phyloP scores from a whole-genome alignment of 2,888 invertebrate genomes.

The Eilema sororculum region DNA sequence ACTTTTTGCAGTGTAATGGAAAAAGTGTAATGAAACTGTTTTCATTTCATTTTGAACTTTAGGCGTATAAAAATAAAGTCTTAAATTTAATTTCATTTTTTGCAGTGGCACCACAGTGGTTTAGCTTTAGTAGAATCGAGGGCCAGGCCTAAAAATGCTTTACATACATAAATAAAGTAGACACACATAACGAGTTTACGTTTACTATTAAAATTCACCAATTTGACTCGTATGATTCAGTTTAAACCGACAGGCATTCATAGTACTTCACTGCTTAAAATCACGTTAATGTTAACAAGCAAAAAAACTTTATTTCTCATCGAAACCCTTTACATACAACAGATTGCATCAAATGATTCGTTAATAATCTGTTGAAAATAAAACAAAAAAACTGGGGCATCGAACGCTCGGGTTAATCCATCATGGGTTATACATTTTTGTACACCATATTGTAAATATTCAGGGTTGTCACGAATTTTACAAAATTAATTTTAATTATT shows the following conservation, averaged over 20 bases:
- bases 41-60: no score
- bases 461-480: slow-evolving; percentile 9
- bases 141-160: background rate
- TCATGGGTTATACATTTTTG: slow-evolving; percentile 21
- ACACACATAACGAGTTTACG: background rate
- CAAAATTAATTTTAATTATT: no score
- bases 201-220: background rate
- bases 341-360: slow-evolving; percentile 25
- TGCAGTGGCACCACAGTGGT: no score
- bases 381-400: slow-evolving; percentile 13
- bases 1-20: no score
- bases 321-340: background rate
- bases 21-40: no score
- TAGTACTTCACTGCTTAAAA: background rate
- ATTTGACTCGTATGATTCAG: background rate
- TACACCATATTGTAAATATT: slow-evolving; percentile 8
- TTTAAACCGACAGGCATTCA: background rate
- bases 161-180: background rate
- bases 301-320: no score
- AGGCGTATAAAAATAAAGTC: no score
- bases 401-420: slow-evolving; percentile 21
- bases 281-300: background rate
- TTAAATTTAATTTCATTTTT: no score
- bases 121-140: no score
- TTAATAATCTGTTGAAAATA: slow-evolving; percentile 26